These are phyloP conservation scores for Schizaphis graminum DNA, from an alignment of 2,888 invertebrate genomes.

Conservation along the genomic window DNA sequence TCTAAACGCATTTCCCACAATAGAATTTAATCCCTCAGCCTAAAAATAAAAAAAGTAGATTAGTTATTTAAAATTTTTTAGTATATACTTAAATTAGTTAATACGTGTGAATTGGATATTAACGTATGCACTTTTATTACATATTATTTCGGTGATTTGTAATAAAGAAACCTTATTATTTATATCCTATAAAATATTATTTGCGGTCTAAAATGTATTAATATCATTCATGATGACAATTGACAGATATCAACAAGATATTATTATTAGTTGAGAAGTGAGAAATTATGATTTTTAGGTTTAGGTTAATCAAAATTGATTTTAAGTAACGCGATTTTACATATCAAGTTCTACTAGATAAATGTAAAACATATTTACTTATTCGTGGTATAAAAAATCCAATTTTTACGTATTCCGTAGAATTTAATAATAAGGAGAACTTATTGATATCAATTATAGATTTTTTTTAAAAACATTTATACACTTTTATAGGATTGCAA, in stretches of 20 bases:
- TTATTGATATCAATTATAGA: background rate
- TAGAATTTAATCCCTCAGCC: slow-evolving; percentile 89
- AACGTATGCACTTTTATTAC: background rate
- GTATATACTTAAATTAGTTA: background rate
- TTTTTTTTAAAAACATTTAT: background rate
- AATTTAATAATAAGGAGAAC: background rate
- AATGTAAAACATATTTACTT: background rate
- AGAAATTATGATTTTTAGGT: background rate
- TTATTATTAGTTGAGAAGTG: background rate
- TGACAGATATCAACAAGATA: background rate
- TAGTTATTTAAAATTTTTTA: background rate
- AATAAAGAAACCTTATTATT: background rate
- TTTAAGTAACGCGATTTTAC: background rate
- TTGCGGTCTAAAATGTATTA: background rate
- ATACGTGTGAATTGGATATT: background rate
- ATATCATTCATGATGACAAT: background rate
- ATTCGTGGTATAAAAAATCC: background rate
- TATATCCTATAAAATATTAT: background rate
- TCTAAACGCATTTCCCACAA: slow-evolving; percentile 92
- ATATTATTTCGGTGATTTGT: background rate
- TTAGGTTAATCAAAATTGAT: background rate
- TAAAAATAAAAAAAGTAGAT: slow-evolving; percentile 71
- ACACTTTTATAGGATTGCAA: background rate
- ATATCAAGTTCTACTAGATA: background rate
- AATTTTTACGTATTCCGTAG: background rate